phyloP scores from a whole-genome alignment of 2,113 vertebrate genomes.

The Neoarius graeffei region DNA sequence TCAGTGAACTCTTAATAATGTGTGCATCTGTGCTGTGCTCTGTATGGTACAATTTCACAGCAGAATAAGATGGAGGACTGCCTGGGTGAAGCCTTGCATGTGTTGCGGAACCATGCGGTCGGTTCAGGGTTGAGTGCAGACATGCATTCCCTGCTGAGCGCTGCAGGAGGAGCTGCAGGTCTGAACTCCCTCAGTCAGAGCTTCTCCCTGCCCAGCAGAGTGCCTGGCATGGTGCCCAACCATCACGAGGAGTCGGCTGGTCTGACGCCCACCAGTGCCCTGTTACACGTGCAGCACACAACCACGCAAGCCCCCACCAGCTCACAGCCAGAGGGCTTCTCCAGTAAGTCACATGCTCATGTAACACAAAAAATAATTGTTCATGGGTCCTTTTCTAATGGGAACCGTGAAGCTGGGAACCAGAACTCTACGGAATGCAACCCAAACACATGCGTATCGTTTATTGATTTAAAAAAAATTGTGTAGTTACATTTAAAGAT shows the following conservation, averaged over 20 bases:
- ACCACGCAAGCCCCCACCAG: constrained; percentile 75
- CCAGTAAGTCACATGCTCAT: constrained; percentile 69
- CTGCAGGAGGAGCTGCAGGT: constrained; percentile 48
- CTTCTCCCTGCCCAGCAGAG: constrained; percentile 79
- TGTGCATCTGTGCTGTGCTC: not conserved
- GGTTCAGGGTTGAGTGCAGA: constrained; percentile 75
- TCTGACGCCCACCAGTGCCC: constrained; percentile 70
- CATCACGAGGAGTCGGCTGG: constrained; percentile 79
- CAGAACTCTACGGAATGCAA: not conserved
- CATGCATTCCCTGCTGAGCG: constrained; percentile 79
- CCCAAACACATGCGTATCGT: not conserved
- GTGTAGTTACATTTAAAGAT: not conserved
- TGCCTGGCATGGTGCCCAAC: constrained; percentile 78
- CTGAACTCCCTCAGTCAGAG: constrained; percentile 75
- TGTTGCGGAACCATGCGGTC: constrained; percentile 89
- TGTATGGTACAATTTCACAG: constrained; percentile 37
- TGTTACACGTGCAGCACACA: constrained; percentile 80
- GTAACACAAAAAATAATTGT: not conserved
- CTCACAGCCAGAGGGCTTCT: constrained; percentile 81
- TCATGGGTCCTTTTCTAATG: not conserved
- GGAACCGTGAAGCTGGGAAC: not conserved
- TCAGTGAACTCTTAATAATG: not conserved
- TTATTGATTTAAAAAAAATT: not conserved
- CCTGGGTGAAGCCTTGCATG: constrained; percentile 93
- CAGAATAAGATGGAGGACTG: constrained; percentile 94